These are phyloP conservation scores for Willisornis vidua DNA, from an alignment of 2,113 vertebrate genomes.

Conservation along the genomic window DNA sequence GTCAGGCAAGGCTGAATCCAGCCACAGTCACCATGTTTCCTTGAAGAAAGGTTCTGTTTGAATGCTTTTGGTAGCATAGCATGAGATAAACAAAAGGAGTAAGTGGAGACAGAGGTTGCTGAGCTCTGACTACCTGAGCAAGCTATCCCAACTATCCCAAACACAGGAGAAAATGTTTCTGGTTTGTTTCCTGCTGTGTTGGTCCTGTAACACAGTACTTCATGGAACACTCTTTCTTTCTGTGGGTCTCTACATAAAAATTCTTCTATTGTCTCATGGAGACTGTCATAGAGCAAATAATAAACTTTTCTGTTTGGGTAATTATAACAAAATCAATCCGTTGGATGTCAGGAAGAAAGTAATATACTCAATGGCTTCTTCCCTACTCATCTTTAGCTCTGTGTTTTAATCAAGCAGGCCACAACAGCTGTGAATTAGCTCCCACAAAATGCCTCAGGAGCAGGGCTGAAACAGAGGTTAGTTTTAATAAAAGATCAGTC, in stretches of 20 bases:
- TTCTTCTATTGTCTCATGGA: neutral
- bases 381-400: neutral
- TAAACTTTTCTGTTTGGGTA: neutral
- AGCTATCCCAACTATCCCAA: neutral
- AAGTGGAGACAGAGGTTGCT: neutral
- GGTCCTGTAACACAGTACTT: neutral
- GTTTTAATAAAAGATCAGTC: neutral
- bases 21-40: fast-evolving
- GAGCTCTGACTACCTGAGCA: neutral
- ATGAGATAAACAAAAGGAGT: neutral
- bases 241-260: neutral
- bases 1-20: neutral
- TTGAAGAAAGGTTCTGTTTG: neutral
- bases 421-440: neutral
- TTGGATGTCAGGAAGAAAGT: neutral
- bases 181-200: neutral
- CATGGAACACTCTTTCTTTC: neutral
- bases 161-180: neutral
- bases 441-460: neutral
- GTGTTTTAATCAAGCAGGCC: neutral
- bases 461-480: neutral
- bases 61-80: neutral
- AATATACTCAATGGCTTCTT: neutral
- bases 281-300: neutral
- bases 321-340: neutral